These are phyloP conservation scores for Dasypogon diadema DNA, from an alignment of 2,888 invertebrate species.

Conservation along the genomic window DNA sequence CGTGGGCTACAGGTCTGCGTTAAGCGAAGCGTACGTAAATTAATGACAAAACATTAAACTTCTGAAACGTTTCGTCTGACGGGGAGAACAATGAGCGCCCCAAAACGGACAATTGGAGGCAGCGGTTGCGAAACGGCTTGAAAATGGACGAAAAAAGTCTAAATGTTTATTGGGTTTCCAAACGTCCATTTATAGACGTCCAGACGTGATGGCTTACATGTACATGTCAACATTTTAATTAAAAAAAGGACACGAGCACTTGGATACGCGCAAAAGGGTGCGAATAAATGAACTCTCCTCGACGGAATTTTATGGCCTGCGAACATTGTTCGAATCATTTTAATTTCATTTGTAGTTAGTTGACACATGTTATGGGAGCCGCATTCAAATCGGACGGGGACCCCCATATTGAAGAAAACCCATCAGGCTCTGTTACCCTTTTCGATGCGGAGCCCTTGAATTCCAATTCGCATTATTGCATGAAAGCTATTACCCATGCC, in stretches of 20 bases:
- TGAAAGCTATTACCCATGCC: constrained; percentile 48
- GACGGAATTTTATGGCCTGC: constrained; percentile 49
- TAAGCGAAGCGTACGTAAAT: constrained; percentile 52
- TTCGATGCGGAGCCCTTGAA: not conserved
- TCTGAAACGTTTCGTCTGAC: constrained; percentile 33
- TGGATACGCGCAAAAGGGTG: constrained; percentile 50
- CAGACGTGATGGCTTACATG: constrained; percentile 60
- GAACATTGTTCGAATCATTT: constrained; percentile 57
- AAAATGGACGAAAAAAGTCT: constrained; percentile 21
- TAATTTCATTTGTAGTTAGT: constrained; percentile 56
- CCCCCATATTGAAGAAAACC: constrained; percentile 17
- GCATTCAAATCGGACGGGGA: constrained; percentile 16
- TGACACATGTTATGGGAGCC: constrained; percentile 54
- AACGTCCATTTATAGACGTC: constrained; percentile 50
- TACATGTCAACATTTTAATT: constrained; percentile 70
- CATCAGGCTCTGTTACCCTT: constrained; percentile 4
- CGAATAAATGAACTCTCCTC: constrained; percentile 54
- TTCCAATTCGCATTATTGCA: constrained; percentile 33
- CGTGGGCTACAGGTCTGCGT: constrained; percentile 24
- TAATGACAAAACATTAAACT: constrained; percentile 56
- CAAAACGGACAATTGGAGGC: constrained; percentile 20
- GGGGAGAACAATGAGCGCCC: constrained; percentile 22
- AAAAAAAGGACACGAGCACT: constrained; percentile 62
- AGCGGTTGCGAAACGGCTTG: constrained; percentile 27
- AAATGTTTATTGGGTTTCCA: constrained; percentile 55